Percentiles rank a stretch among this genome's conserved stretches.
Conservation (phyloP, 1,140 invertebrate genomes). For the Leguminivora glycinivorella region DNA sequence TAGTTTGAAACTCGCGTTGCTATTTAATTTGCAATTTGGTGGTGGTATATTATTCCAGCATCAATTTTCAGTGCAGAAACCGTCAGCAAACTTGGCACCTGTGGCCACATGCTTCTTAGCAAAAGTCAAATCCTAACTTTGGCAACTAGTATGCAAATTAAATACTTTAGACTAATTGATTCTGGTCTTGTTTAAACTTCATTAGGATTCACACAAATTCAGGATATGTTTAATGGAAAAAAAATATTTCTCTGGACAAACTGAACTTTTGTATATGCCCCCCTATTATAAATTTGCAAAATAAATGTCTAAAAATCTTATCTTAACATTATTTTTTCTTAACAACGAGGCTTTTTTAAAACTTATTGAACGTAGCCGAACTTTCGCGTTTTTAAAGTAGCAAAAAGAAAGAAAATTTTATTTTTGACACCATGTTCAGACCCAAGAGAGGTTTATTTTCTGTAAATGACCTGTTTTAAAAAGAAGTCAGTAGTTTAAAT, state of each 20-base stretch:
- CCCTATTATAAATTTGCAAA: too few relatives aligned
- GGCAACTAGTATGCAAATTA: not conserved
- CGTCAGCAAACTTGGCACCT: slow-evolving; percentile 4
- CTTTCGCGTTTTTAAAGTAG: not conserved
- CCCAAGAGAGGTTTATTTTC: not conserved
- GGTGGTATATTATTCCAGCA: too few relatives aligned
- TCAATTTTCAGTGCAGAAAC: not conserved
- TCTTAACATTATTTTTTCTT: too few relatives aligned
- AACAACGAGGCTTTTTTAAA: too few relatives aligned
- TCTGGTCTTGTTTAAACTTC: not conserved
- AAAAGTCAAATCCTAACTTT: slow-evolving; percentile 1
- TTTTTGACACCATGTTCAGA: not conserved
- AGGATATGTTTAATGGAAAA: too few relatives aligned
- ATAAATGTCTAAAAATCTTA: too few relatives aligned
- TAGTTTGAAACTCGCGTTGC: too few relatives aligned
- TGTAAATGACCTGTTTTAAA: not conserved
- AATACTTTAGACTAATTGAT: not conserved
- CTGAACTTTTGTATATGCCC: too few relatives aligned
- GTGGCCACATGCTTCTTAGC: slow-evolving; percentile 3
- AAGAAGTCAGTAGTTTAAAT: not conserved
- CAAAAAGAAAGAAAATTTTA: not conserved
- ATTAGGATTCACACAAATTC: too few relatives aligned
- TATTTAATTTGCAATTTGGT: too few relatives aligned
- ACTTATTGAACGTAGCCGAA: too few relatives aligned
- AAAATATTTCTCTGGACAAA: too few relatives aligned